A percentile compares a stretch with the other conserved stretches of the same genome.
Evolutionary conservation across 1,140 invertebrate genomes (phyloP).

Genomic region (Drosophila cardini): DNA sequence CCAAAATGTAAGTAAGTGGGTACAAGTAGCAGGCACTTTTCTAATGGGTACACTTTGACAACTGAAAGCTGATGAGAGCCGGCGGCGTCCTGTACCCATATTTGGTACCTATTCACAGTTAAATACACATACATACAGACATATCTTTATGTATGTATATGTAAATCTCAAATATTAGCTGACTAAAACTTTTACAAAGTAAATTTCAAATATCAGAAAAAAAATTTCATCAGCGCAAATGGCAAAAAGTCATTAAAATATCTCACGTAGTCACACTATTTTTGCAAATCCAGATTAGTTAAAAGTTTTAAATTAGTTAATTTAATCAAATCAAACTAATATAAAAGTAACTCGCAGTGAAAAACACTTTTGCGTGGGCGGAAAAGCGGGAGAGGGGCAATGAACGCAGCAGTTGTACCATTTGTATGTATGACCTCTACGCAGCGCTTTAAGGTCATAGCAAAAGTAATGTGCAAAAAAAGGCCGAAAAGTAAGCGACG

Average conservation of each 20-base stretch:
- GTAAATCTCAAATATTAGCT: neutral
- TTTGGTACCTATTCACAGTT: too few species aligned
- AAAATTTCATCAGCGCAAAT: neutral
- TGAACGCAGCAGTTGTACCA: neutral
- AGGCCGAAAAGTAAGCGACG: slow-evolving; percentile 28
- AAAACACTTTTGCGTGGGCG: slow-evolving; percentile 13
- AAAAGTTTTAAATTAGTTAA: neutral
- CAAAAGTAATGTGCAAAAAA: slow-evolving; percentile 45
- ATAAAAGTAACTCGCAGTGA: neutral
- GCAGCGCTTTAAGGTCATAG: slow-evolving; percentile 60
- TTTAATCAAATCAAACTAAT: neutral
- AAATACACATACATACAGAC: neutral
- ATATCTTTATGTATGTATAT: neutral
- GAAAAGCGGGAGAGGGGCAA: slow-evolving; percentile 7
- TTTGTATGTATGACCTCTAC: slow-evolving; percentile 67
- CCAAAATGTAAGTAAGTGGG: too few species aligned
- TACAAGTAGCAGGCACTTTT: neutral
- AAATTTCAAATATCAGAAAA: neutral
- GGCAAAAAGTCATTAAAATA: neutral
- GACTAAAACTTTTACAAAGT: too few species aligned
- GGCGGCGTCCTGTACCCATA: neutral
- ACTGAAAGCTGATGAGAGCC: neutral
- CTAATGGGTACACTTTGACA: neutral
- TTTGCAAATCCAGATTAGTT: neutral
- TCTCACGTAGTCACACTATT: neutral